A percentile compares a stretch with the other conserved stretches of the same genome.
phyloP scores from a whole-genome alignment of 2,888 invertebrate species.

The Agrilus cyanescens region DNA sequence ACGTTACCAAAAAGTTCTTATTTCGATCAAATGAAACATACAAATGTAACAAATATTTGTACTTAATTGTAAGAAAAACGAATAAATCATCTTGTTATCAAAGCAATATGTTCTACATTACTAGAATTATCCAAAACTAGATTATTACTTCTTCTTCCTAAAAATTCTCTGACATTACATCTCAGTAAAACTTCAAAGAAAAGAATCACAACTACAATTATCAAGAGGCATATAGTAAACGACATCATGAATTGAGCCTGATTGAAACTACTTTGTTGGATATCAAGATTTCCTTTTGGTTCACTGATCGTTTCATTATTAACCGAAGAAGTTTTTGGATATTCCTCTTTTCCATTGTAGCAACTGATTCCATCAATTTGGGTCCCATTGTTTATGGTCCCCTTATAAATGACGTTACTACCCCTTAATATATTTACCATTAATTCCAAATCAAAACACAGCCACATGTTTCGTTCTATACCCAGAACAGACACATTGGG shows the following conservation, averaged over 20 bases:
- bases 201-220: constrained; percentile 3
- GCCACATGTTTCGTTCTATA: constrained; percentile 21
- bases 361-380: constrained; percentile 12
- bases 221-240: constrained; percentile 2
- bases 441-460: constrained; percentile 18
- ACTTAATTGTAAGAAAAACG: no score
- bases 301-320: neutral
- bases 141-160: neutral
- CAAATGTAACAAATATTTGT: neutral
- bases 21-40: neutral
- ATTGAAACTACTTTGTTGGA: no score
- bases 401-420: constrained; percentile 9
- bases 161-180: neutral
- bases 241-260: neutral
- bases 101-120: constrained; percentile 5
- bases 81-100: constrained; percentile 4
- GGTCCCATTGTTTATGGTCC: neutral
- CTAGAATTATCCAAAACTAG: constrained; percentile 3
- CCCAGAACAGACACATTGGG: constrained; percentile 17
- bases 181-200: constrained; percentile 3
- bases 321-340: neutral
- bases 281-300: neutral
- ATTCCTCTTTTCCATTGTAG: neutral
- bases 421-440: constrained; percentile 16
- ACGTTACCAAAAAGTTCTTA: neutral